These are phyloP conservation scores for Calephelis nemesis DNA, from an alignment of 1,140 invertebrate genomes.

Conservation along the genomic window DNA sequence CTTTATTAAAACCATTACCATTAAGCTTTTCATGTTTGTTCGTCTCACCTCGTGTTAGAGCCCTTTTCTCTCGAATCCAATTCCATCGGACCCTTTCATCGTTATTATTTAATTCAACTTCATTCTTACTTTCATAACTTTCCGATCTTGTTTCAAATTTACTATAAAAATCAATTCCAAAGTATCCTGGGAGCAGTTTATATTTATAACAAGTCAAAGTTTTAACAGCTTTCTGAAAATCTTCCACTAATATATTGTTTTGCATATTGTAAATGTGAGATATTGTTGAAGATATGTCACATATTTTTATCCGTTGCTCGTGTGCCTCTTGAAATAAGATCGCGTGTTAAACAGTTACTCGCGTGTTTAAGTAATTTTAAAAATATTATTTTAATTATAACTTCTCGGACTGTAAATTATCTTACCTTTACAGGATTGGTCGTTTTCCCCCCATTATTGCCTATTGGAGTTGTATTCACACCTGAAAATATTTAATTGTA, in stretches of 20 bases:
- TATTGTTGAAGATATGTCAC: slow-evolving; percentile 44
- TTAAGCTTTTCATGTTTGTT: background rate
- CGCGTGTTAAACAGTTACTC: background rate
- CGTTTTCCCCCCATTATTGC: too few relatives aligned
- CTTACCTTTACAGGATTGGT: too few relatives aligned
- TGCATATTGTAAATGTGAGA: slow-evolving; percentile 30
- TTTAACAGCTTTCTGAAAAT: slow-evolving; percentile 40
- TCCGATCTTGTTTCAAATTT: background rate
- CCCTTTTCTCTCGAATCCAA: slow-evolving; percentile 42
- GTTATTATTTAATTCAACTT: slow-evolving; percentile 14
- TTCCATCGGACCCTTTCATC: slow-evolving; percentile 34
- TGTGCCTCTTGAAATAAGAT: slow-evolving; percentile 57
- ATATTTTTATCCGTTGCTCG: slow-evolving; percentile 29
- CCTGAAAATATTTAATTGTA: too few relatives aligned
- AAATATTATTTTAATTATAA: too few relatives aligned
- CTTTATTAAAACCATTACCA: background rate
- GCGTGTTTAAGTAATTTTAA: background rate
- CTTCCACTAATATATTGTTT: slow-evolving; percentile 22
- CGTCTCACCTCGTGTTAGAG: slow-evolving; percentile 20
- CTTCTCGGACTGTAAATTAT: too few relatives aligned
- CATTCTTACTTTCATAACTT: slow-evolving; percentile 18
- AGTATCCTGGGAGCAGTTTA: slow-evolving; percentile 28
- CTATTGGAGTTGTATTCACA: too few relatives aligned
- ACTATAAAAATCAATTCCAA: slow-evolving; percentile 28
- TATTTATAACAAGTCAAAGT: slow-evolving; percentile 42